phyloP scores from a whole-genome alignment of 2,888 invertebrate genomes.

The Tinea pellionella region DNA sequence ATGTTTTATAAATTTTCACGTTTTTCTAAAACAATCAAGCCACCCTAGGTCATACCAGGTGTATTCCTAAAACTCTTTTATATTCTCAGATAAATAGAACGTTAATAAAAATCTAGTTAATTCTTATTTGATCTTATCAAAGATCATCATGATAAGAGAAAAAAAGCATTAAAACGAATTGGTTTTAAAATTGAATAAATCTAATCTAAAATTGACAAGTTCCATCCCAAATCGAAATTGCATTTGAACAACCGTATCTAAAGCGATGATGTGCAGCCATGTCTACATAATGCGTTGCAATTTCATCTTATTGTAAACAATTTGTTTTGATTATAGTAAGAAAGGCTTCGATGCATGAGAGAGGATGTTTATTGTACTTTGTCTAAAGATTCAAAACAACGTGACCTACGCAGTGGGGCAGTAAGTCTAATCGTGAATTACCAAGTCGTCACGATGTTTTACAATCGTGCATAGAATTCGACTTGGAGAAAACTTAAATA shows the following conservation, averaged over 20 bases:
- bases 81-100: too few species aligned
- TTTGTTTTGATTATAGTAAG: neutral
- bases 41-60: too few species aligned
- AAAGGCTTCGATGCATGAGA: neutral
- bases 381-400: conserved; percentile 4
- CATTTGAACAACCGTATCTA: conserved; percentile 5
- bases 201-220: conserved; percentile 5
- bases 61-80: too few species aligned
- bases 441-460: conserved; percentile 4
- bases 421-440: conserved; percentile 10
- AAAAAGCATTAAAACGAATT: neutral
- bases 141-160: neutral
- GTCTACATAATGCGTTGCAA: neutral
- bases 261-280: neutral
- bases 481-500: conserved; percentile 8
- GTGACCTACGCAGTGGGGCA: conserved; percentile 12
- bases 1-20: neutral
- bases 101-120: too few species aligned
- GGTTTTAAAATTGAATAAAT: neutral
- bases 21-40: neutral
- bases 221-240: conserved; percentile 2
- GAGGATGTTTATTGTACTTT: neutral
- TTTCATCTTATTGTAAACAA: neutral
- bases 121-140: neutral
- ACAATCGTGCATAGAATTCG: conserved; percentile 12